Evolutionary conservation across 2,888 invertebrate genomes (phyloP).

Genomic region (Epicampocera succincta): DNA sequence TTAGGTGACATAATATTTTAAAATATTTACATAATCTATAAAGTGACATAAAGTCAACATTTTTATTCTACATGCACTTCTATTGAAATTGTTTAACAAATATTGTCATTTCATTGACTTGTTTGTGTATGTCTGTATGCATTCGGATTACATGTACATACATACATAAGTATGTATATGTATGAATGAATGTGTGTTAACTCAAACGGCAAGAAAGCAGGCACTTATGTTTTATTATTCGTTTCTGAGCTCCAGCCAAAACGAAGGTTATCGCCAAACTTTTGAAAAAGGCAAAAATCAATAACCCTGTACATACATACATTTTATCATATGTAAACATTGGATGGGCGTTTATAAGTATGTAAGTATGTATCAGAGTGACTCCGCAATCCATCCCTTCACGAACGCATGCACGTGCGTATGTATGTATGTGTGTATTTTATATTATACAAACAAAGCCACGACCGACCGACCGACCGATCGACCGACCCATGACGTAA

Average conservation of each 20-base stretch:
- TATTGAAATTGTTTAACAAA: conserved; percentile 34
- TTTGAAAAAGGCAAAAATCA: conserved; percentile 40
- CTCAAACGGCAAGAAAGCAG: conserved; percentile 7
- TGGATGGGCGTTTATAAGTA: conserved; percentile 30
- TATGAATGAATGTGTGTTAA: conserved; percentile 12
- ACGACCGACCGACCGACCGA: no score
- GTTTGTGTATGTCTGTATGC: background rate
- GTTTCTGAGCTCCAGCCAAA: conserved; percentile 1
- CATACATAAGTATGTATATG: background rate
- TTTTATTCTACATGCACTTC: conserved; percentile 9
- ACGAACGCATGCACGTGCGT: no score
- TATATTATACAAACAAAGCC: no score
- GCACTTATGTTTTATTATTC: conserved; percentile 2
- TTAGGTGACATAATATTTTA: conserved; percentile 22
- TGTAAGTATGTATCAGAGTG: no score
- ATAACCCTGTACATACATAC: conserved; percentile 27
- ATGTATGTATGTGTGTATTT: background rate
- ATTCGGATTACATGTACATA: background rate
- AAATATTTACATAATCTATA: conserved; percentile 14
- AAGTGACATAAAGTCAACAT: conserved; percentile 32
- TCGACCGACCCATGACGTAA: background rate
- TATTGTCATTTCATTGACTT: conserved; percentile 19
- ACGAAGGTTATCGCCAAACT: conserved; percentile 26
- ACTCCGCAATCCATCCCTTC: conserved; percentile 28
- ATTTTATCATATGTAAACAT: conserved; percentile 63